Conservation (phyloP, 2,113 vertebrate species). For the Rhea pennata region DNA sequence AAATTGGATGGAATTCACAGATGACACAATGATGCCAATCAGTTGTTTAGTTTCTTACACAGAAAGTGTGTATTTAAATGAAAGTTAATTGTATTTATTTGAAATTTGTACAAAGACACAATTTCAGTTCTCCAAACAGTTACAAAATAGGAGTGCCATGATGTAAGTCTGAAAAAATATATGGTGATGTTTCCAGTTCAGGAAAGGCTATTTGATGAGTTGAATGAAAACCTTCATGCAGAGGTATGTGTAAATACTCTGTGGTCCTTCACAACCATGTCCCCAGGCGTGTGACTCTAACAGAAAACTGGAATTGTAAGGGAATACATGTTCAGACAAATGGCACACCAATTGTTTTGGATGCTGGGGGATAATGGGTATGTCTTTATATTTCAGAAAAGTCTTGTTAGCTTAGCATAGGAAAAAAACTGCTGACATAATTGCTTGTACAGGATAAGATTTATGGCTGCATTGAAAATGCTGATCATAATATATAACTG, state of each 20-base stretch:
- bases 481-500: constrained; percentile 35
- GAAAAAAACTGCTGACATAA: constrained; percentile 54
- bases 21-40: not conserved
- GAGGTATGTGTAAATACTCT: not conserved
- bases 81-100: not conserved
- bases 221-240: not conserved
- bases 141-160: not conserved
- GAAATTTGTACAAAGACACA: not conserved
- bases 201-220: not conserved
- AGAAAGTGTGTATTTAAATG: not conserved
- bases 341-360: constrained; percentile 45
- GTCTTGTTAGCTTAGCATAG: constrained; percentile 19
- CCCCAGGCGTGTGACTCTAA: not conserved
- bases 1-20: not conserved
- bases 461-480: constrained; percentile 54
- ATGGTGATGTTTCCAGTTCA: not conserved
- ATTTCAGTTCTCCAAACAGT: not conserved
- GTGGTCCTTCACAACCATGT: not conserved
- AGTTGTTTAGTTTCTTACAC: not conserved
- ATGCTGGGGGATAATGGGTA: not conserved
- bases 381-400: constrained; percentile 25
- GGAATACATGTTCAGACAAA: constrained; percentile 29
- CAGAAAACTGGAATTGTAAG: constrained; percentile 1
- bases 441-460: constrained; percentile 43
- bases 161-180: not conserved